These are phyloP conservation scores for Ancistrus triradiatus DNA, from an alignment of 2,113 vertebrate species.

Conservation along the genomic window DNA sequence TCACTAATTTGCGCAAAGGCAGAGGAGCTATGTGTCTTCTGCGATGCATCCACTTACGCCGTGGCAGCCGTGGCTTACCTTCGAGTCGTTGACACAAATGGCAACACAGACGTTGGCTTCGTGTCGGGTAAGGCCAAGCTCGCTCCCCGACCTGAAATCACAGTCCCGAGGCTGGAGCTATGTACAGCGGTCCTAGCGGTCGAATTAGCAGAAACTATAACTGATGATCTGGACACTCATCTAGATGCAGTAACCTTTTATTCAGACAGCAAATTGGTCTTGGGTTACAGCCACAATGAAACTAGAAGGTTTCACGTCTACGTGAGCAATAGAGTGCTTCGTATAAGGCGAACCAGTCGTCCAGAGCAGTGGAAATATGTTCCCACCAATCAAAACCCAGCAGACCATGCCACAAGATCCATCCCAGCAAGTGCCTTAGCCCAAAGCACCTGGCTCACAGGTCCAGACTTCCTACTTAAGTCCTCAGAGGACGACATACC, in stretches of 20 bases:
- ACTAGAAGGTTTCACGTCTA: neutral
- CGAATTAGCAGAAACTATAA: neutral
- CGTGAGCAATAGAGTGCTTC: neutral
- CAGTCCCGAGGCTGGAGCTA: slow-evolving; percentile 3
- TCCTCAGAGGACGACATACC: neutral
- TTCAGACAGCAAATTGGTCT: slow-evolving; percentile 8
- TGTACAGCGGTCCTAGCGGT: neutral
- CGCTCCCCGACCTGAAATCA: neutral
- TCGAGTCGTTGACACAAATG: slow-evolving; percentile 1
- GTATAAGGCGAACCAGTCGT: slow-evolving; percentile 3
- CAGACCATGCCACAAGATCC: too few relatives aligned
- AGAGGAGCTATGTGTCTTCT: neutral
- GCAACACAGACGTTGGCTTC: slow-evolving; percentile 4
- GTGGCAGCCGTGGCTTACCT: neutral
- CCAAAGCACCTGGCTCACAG: slow-evolving; percentile 3
- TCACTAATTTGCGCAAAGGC: too few relatives aligned
- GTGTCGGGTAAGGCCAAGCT: slow-evolving; percentile 9
- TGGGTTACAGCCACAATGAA: slow-evolving; percentile 1
- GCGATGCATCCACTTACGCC: too few relatives aligned
- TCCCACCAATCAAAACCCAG: too few relatives aligned
- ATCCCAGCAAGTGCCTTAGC: too few relatives aligned
- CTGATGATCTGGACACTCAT: neutral
- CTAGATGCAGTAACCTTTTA: too few relatives aligned
- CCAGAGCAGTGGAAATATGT: neutral
- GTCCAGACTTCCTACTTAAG: neutral